Conservation (phyloP, 2,797 vertebrate genomes). For the Lophotriccus pileatus region DNA sequence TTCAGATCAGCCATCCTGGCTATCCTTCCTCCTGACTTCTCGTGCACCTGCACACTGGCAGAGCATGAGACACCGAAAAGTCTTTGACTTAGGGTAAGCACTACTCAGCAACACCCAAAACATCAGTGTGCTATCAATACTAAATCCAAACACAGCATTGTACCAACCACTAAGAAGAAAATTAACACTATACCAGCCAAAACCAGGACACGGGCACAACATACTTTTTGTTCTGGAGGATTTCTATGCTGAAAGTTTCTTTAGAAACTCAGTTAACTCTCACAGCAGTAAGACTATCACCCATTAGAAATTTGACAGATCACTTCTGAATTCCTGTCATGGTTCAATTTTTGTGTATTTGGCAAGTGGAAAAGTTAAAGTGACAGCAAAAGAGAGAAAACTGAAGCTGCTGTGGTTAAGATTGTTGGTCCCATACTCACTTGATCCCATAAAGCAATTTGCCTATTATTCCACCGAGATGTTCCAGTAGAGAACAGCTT, state of each 20-base stretch:
- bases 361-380: neutral
- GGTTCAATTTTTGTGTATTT: neutral
- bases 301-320: neutral
- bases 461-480: slow-evolving; percentile 88
- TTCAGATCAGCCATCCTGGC: neutral
- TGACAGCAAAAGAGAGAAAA: neutral
- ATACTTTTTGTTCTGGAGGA: neutral
- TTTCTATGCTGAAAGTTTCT: neutral
- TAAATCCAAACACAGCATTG: neutral
- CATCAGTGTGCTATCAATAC: neutral
- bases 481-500: slow-evolving; percentile 87
- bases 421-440: slow-evolving; percentile 67
- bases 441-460: slow-evolving; percentile 90
- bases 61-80: neutral
- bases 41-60: neutral
- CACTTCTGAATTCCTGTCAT: neutral
- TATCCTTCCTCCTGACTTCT: neutral
- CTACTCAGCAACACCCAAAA: neutral
- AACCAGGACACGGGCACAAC: neutral
- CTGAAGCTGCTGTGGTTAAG: neutral
- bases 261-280: neutral
- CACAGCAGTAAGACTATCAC: neutral
- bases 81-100: neutral
- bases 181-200: neutral
- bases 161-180: neutral